phyloP scores from a whole-genome alignment of 2,888 invertebrate species.

The Eupithecia inturbata region DNA sequence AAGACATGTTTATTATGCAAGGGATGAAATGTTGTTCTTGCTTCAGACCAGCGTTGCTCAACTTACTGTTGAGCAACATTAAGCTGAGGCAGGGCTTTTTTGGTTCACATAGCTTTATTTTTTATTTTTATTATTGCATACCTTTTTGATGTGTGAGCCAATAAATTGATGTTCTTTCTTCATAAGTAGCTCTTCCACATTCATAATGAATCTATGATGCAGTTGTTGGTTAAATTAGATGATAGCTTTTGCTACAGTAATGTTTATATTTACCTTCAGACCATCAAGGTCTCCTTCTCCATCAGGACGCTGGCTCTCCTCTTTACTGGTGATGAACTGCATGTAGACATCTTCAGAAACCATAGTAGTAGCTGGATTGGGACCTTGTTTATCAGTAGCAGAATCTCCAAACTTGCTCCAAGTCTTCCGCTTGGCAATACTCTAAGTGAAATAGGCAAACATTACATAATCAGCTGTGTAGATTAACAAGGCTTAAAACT shows the following conservation, averaged over 20 bases:
- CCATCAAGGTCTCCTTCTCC: constrained; percentile 92
- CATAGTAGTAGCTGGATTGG: constrained; percentile 98
- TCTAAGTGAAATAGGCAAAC: constrained; percentile 62
- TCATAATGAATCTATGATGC: background rate
- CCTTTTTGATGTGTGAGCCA: too few species aligned
- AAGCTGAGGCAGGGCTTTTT: too few species aligned
- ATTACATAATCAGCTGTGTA: background rate
- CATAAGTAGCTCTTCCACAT: background rate
- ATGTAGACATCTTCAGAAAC: constrained; percentile 98
- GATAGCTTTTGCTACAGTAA: background rate
- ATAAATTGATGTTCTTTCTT: too few species aligned
- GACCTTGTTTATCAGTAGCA: constrained; percentile 96
- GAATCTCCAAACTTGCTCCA: constrained; percentile 99
- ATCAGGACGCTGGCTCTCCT: constrained; percentile 93
- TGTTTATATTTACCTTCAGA: constrained; percentile 84
- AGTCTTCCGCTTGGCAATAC: constrained; percentile 95
- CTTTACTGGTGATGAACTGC: constrained; percentile 95
- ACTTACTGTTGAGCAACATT: too few species aligned
- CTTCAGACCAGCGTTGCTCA: background rate
- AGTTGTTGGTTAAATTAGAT: background rate
- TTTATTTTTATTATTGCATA: too few species aligned
- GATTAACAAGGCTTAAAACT: background rate
- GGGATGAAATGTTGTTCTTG: background rate
- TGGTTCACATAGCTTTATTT: too few species aligned
- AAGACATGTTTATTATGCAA: background rate